Evolutionary conservation across 2,113 vertebrate species (phyloP).

Genomic region (Pedionomus torquatus): DNA sequence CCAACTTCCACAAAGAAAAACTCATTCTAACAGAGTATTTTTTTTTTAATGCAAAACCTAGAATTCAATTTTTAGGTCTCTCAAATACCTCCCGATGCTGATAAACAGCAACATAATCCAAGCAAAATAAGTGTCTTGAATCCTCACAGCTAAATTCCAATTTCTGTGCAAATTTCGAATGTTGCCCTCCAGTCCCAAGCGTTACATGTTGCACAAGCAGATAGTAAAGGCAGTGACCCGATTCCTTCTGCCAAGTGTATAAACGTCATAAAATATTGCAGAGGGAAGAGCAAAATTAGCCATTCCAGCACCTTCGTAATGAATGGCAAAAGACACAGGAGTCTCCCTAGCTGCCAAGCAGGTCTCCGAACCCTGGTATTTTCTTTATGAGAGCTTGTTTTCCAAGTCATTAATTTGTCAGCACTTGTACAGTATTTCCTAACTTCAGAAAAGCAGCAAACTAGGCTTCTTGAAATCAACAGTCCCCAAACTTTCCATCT

Average conservation of each 20-base stretch:
- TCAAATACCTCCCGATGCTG: constrained; percentile 4
- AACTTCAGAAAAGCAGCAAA: not conserved
- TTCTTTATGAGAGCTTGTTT: constrained; percentile 22
- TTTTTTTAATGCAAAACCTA: constrained; percentile 46
- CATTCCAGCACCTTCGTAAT: not conserved
- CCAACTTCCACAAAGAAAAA: constrained; percentile 42
- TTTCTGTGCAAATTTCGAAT: constrained; percentile 66
- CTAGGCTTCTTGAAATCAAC: not conserved
- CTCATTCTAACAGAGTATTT: constrained; percentile 22
- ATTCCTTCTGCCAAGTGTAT: not conserved
- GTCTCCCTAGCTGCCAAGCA: not conserved
- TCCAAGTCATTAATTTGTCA: constrained; percentile 32
- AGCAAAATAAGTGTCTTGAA: constrained; percentile 44
- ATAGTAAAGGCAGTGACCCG: not conserved
- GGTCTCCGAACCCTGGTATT: not conserved
- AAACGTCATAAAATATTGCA: not conserved
- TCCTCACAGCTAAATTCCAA: constrained; percentile 59
- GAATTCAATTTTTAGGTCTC: constrained; percentile 61
- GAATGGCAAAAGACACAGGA: not conserved
- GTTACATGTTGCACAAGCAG: not conserved
- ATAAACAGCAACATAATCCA: constrained; percentile 66
- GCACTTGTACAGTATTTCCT: not conserved
- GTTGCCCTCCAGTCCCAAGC: constrained; percentile 1
- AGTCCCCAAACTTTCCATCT: not conserved
- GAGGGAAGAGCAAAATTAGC: not conserved